These are phyloP conservation scores for Macrotus californicus DNA, from an alignment of 2,113 vertebrate species.

Conservation along the genomic window DNA sequence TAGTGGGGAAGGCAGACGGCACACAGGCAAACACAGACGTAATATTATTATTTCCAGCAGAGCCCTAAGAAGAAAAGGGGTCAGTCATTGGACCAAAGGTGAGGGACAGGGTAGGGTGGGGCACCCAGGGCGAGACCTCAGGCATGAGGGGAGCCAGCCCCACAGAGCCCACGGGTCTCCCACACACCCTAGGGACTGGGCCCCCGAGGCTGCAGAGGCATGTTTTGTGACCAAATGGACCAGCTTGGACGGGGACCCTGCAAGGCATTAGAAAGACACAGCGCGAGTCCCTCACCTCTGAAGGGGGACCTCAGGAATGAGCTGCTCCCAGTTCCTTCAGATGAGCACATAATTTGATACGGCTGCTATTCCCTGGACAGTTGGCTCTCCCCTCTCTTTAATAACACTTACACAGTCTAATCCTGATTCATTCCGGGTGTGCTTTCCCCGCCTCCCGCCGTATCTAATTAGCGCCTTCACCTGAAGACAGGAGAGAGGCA, in stretches of 20 bases:
- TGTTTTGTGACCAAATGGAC: accelerated
- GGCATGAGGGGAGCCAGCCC: neutral
- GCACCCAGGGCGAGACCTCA: neutral
- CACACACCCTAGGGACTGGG: neutral
- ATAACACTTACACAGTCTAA: neutral
- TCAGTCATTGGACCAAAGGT: neutral
- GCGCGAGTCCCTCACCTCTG: neutral
- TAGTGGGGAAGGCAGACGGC: neutral
- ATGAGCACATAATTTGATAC: neutral
- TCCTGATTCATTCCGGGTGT: neutral
- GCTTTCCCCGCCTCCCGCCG: neutral
- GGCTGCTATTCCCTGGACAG: neutral
- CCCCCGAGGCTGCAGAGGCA: accelerated
- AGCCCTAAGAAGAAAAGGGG: neutral
- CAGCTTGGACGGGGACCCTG: neutral
- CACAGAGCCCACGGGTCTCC: neutral
- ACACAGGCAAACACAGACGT: too few relatives aligned
- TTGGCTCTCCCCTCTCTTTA: neutral
- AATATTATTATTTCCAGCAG: neutral
- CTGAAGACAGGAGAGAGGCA: neutral
- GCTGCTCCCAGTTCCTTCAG: neutral
- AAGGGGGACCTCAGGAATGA: neutral
- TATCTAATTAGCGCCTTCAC: neutral
- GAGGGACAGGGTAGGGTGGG: neutral
- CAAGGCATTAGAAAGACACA: neutral